These are phyloP conservation scores for Liparis tanakae DNA, from an alignment of 2,797 vertebrate genomes.

Conservation along the genomic window DNA sequence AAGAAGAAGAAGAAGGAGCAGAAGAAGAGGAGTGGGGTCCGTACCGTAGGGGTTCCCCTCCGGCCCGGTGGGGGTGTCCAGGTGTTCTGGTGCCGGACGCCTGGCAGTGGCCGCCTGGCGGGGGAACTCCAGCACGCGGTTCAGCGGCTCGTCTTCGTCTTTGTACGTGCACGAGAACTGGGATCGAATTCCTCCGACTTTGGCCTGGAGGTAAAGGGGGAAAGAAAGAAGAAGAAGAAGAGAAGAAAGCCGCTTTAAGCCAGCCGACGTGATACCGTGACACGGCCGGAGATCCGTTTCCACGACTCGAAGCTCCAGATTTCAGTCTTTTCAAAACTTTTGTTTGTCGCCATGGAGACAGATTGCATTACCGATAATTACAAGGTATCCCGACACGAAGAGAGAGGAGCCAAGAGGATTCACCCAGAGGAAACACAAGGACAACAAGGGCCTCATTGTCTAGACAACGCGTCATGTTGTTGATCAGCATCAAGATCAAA, in stretches of 20 bases:
- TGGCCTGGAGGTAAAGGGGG: slow-evolving; percentile 75
- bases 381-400: neutral
- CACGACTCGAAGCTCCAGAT: neutral
- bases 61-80: neutral
- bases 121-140: slow-evolving; percentile 76
- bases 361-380: neutral
- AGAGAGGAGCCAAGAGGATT: no score
- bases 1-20: no score
- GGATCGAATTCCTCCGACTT: slow-evolving; percentile 85
- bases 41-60: slow-evolving; percentile 57
- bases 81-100: slow-evolving; percentile 75
- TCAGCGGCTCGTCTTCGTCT: slow-evolving; percentile 83
- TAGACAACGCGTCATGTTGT: no score
- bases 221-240: neutral
- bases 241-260: neutral
- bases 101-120: slow-evolving; percentile 74
- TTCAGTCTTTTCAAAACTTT: neutral
- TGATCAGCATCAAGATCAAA: no score
- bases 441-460: no score
- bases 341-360: neutral
- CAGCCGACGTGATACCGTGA: slow-evolving; percentile 3
- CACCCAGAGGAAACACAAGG: no score
- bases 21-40: neutral
- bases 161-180: slow-evolving; percentile 96
- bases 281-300: slow-evolving; percentile 16